Percentiles rank a stretch among this genome's conserved stretches.
Conservation (phyloP, 2,113 vertebrate species). For the Desmodus rotundus region DNA sequence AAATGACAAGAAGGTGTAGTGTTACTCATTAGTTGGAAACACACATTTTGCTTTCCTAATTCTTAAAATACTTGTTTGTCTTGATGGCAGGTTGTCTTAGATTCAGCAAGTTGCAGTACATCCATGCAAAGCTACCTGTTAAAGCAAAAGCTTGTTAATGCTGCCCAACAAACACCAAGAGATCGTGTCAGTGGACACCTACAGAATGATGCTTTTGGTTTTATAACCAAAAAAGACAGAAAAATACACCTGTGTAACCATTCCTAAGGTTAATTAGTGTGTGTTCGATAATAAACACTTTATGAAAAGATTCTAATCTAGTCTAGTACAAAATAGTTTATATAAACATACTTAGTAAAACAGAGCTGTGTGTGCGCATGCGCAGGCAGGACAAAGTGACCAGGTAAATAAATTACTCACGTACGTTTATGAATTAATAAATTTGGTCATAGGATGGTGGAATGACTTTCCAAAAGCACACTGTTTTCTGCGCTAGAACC, state of each 20-base stretch:
- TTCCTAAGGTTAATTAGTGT: not conserved
- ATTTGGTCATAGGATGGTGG: not conserved
- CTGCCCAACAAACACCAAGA: not conserved
- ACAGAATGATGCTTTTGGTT: not conserved
- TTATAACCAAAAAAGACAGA: not conserved
- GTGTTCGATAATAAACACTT: not conserved
- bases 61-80: constrained; percentile 17
- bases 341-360: not conserved
- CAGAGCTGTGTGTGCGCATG: not conserved
- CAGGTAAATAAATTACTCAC: not conserved
- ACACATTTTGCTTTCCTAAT: not conserved
- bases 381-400: not conserved
- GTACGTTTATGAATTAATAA: not conserved
- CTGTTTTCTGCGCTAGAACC: not conserved
- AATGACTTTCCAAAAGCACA: not conserved
- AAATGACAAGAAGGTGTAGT: not conserved
- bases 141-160: not conserved
- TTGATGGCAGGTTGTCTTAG: not conserved
- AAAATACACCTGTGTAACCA: not conserved
- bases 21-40: not conserved
- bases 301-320: not conserved
- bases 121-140: not conserved
- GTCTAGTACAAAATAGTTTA: not conserved
- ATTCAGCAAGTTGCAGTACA: not conserved
- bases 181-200: not conserved